A percentile compares a stretch with the other conserved stretches of the same genome.
These are phyloP conservation scores for Bradypodion pumilum DNA, from an alignment of 2,797 vertebrate genomes.

Conservation along the genomic window DNA sequence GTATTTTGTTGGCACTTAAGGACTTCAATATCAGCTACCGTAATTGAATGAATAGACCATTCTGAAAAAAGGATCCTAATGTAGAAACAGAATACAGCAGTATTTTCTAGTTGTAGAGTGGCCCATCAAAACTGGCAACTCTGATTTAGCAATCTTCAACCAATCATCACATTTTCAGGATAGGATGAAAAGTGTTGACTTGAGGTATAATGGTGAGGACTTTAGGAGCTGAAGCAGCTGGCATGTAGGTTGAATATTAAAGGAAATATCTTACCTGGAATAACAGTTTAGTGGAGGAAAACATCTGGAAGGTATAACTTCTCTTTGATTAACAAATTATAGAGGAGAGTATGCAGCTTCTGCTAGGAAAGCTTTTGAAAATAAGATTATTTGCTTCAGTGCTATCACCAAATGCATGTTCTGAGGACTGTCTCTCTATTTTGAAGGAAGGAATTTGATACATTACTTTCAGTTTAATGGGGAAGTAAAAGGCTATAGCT, in stretches of 20 bases:
- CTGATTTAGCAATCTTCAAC: conserved; percentile 23
- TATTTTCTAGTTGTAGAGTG: conserved; percentile 23
- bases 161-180: neutral
- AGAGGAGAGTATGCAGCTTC: neutral
- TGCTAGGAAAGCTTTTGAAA: neutral
- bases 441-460: neutral
- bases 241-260: neutral
- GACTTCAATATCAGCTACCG: conserved; percentile 38
- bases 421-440: neutral
- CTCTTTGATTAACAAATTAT: neutral
- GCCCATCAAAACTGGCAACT: conserved; percentile 29
- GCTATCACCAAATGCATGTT: neutral
- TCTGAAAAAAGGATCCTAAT: conserved; percentile 36
- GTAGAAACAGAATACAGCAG: conserved; percentile 35
- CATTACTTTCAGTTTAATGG: conserved; percentile 3
- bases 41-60: conserved; percentile 19
- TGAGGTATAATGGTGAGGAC: neutral
- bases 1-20: conserved; percentile 29
- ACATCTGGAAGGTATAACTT: neutral
- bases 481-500: neutral
- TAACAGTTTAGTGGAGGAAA: neutral
- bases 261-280: neutral
- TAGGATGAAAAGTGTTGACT: neutral
- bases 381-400: neutral
- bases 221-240: neutral